phyloP scores from a whole-genome alignment of 2,888 invertebrate genomes.

The Orthosia gracilis region DNA sequence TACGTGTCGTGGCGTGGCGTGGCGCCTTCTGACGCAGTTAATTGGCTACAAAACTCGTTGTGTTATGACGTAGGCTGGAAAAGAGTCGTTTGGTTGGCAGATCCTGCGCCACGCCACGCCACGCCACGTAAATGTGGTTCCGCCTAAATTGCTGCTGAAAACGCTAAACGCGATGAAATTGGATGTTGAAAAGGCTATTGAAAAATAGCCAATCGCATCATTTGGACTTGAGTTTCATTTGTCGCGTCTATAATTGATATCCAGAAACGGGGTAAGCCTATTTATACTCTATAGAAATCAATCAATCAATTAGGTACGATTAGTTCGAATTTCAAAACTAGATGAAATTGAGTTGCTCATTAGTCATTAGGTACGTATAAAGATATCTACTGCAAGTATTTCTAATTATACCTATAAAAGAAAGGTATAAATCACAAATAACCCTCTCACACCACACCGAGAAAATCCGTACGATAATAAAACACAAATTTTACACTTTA shows the following conservation, averaged over 20 bases:
- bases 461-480: slow-evolving; percentile 33
- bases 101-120: no score
- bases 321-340: background rate
- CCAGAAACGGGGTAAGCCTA: no score
- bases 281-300: background rate
- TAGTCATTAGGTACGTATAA: background rate
- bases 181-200: no score
- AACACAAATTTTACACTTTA: slow-evolving; percentile 55
- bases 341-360: background rate
- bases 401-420: slow-evolving; percentile 1
- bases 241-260: background rate
- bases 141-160: no score
- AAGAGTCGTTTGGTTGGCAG: no score
- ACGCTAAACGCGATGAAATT: background rate
- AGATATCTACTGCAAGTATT: slow-evolving; percentile 10
- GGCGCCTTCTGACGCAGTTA: no score
- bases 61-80: no score
- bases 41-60: no score
- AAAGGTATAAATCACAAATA: slow-evolving; percentile 14
- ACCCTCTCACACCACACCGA: slow-evolving; percentile 11
- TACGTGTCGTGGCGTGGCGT: no score
- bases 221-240: background rate
- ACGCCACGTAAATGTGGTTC: no score
- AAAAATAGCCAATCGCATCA: background rate
- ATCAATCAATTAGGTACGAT: background rate